Percentiles rank a stretch among this genome's conserved stretches.
Evolutionary conservation across 2,797 vertebrate genomes (phyloP).

Genomic region (Peromyscus aztecus): DNA sequence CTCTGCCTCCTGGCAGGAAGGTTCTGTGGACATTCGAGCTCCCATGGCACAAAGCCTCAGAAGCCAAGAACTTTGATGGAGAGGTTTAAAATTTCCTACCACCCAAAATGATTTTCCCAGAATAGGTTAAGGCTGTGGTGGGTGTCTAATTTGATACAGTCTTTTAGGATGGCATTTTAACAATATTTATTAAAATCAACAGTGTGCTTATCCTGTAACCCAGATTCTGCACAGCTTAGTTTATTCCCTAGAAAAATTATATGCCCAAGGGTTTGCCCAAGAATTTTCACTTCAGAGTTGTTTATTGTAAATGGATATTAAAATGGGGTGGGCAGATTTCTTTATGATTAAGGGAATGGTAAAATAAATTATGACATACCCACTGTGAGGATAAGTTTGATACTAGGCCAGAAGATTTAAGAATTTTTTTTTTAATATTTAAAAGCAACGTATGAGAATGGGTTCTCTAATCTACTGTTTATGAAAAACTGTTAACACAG

Average conservation of each 20-base stretch:
- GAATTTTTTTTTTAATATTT: neutral
- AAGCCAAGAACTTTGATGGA: conserved; percentile 33
- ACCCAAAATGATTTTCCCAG: conserved; percentile 58
- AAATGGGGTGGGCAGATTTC: neutral
- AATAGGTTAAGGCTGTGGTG: conserved; percentile 56
- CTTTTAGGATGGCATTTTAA: conserved; percentile 58
- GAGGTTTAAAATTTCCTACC: conserved; percentile 50
- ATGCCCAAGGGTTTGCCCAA: neutral
- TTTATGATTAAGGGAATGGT: neutral
- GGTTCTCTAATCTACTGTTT: neutral
- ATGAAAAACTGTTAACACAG: neutral
- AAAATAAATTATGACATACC: neutral
- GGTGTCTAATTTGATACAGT: conserved; percentile 57
- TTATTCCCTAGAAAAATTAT: conserved; percentile 25
- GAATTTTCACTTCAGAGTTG: conserved; percentile 17
- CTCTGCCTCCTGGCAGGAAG: neutral
- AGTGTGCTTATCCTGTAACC: conserved; percentile 32
- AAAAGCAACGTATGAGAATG: neutral
- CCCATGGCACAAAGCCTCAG: neutral
- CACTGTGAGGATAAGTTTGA: neutral
- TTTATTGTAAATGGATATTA: conserved; percentile 29
- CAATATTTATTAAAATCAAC: conserved; percentile 56
- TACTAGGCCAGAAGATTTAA: neutral
- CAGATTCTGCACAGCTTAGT: neutral
- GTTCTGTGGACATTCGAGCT: neutral